Percentiles rank a stretch among this genome's conserved stretches.
Conservation (phyloP, 2,888 invertebrate genomes). For the Lochmaea capreae region DNA sequence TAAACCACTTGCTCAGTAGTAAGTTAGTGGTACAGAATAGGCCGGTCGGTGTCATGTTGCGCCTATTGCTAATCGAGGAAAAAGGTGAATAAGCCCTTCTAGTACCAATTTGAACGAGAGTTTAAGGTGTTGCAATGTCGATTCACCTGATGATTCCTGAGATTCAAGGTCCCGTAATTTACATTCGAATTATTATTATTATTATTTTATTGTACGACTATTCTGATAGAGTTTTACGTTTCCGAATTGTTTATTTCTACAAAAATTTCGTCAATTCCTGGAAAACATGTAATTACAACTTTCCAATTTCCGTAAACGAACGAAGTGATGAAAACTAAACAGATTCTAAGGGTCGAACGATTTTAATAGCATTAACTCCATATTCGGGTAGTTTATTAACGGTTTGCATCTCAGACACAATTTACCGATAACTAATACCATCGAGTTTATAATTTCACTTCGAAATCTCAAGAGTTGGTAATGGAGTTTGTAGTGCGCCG, state of each 20-base stretch:
- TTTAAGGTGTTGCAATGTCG: too few species aligned
- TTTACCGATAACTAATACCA: conserved; percentile 16
- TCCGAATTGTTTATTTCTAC: not conserved
- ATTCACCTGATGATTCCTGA: too few species aligned
- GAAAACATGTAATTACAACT: not conserved
- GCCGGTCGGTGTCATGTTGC: too few species aligned
- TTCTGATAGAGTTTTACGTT: too few species aligned
- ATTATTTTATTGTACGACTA: too few species aligned
- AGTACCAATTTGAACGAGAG: too few species aligned
- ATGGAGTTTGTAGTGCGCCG: not conserved
- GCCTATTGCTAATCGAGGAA: too few species aligned
- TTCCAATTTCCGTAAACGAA: not conserved
- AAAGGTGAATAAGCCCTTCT: too few species aligned
- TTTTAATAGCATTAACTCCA: conserved; percentile 18
- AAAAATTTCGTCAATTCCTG: not conserved
- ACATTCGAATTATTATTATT: too few species aligned
- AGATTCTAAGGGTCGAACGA: conserved; percentile 9
- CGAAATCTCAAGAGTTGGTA: not conserved
- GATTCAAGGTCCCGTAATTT: too few species aligned
- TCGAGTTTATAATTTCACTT: not conserved
- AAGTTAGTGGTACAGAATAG: too few species aligned
- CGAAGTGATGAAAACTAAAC: conserved; percentile 7
- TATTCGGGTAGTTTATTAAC: not conserved
- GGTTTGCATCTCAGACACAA: conserved; percentile 6
- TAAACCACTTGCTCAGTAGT: too few species aligned